Base-by-base conservation (phyloP, 2,113 vertebrate genomes). In the Bombycilla garrulus region DNA sequence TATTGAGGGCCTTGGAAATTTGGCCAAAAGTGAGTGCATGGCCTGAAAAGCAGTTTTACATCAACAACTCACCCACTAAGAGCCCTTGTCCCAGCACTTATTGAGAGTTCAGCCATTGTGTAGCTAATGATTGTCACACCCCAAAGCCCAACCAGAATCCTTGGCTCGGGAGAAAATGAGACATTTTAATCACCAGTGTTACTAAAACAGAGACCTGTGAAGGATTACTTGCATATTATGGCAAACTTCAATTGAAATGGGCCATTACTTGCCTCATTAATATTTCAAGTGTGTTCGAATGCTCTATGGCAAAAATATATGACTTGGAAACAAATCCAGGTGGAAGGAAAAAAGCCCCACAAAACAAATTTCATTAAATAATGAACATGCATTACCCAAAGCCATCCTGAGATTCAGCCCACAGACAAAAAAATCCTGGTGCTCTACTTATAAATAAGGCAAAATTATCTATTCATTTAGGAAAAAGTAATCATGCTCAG, bases 401-500 rank as follows among this genome's bases (percentile, higher is more conserved):
- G 17, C 36, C 80, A 81, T 82, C 86, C 40, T 16, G 44, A 92
- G 92, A 88, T 17, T n/a, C 64, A 86, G 88, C 72, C 82, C 88
- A 95, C 81, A 89, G 45, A 71, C 44, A 85, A 88, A 42, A 86
- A 64, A 67, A 65, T 79, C 86, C n/a, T 36, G 40, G 35, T 62
- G 84, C 58, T 93, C 92, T 81, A 76, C 71, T 94, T 97, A 87
- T 40, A 71, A 12, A 81, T 51, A 92, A 74, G 54, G 73, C 74
- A 89, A 91, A 88, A 82, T 92, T 94, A 84, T 72, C 89, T 93
- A 56, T 86, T 96, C 94, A 79, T 92, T 95, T 94, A 92, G 71
- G 92, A 92, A 96, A 89, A 96, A 92, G 73, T 66, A 95, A 95
- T 97, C 88, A 85, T 84, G 92, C 90, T 79, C 84, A 61, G 91